These are phyloP conservation scores for Falco novaeseelandiae DNA, from an alignment of 2,797 vertebrate genomes.

Conservation along the genomic window DNA sequence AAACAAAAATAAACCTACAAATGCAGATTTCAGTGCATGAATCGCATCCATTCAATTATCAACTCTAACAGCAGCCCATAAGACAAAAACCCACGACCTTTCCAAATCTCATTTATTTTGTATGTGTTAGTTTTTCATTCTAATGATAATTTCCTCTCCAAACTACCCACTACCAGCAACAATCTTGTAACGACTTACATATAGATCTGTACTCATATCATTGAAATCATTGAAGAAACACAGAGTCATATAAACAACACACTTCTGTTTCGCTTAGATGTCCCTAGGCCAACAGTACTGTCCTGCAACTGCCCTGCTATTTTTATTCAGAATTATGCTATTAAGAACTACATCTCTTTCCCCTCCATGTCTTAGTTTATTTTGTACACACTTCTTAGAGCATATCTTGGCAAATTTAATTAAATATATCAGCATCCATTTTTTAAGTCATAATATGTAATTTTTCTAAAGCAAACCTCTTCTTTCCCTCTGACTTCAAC, in stretches of 20 bases:
- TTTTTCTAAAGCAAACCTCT: not conserved
- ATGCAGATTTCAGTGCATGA: not conserved
- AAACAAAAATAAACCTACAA: not conserved
- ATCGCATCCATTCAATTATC: not conserved
- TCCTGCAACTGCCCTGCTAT: not conserved
- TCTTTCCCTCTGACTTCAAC: not conserved
- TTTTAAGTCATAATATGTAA: not conserved
- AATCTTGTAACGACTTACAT: not conserved
- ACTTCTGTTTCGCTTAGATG: not conserved
- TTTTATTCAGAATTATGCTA: not conserved
- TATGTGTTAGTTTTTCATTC: not conserved
- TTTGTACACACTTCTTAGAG: not conserved
- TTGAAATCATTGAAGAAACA: not conserved
- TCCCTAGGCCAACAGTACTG: not conserved
- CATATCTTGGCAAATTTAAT: not conserved
- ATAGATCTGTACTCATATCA: not conserved
- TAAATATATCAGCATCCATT: not conserved
- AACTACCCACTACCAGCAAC: not conserved
- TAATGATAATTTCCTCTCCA: not conserved
- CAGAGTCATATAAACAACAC: not conserved
- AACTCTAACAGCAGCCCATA: not conserved
- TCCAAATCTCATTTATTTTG: not conserved
- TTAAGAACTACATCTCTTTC: not conserved
- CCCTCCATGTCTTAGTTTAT: not conserved
- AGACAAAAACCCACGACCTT: accelerated